Percentiles rank a stretch among this genome's conserved stretches.
Conservation (phyloP, 1,140 invertebrate genomes). For the Uloborus diversus region DNA sequence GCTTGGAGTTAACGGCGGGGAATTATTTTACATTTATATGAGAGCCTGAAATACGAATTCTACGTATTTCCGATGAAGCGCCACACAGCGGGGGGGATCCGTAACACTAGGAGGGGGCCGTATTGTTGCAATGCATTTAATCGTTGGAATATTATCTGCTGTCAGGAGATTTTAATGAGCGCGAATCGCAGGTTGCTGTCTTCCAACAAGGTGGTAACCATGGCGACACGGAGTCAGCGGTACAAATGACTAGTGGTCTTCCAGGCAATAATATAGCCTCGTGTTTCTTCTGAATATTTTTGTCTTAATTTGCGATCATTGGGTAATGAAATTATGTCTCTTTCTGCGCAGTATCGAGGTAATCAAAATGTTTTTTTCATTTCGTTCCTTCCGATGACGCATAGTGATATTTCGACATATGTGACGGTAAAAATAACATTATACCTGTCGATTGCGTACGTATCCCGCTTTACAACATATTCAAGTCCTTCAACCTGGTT, state of each 20-base stretch:
- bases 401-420: too few species aligned
- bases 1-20: not conserved
- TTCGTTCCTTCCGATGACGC: not conserved
- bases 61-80: not conserved
- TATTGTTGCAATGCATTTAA: not conserved
- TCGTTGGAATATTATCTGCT: slow-evolving; percentile 8
- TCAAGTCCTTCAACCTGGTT: too few species aligned
- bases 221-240: slow-evolving; percentile 1
- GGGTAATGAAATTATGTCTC: too few species aligned
- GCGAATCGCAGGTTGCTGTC: not conserved
- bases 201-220: not conserved
- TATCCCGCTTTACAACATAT: too few species aligned
- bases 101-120: not conserved
- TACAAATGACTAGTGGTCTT: too few species aligned
- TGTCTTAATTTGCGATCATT: too few species aligned
- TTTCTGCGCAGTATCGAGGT: not conserved
- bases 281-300: too few species aligned
- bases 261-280: too few species aligned
- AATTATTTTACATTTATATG: not conserved
- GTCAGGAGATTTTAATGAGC: slow-evolving; percentile 9
- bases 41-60: not conserved
- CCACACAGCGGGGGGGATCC: not conserved
- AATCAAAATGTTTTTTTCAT: not conserved
- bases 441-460: too few species aligned
- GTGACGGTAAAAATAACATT: too few species aligned